Evolutionary conservation across 2,888 invertebrate species (phyloP).

Genomic region (Mythimna impura): DNA sequence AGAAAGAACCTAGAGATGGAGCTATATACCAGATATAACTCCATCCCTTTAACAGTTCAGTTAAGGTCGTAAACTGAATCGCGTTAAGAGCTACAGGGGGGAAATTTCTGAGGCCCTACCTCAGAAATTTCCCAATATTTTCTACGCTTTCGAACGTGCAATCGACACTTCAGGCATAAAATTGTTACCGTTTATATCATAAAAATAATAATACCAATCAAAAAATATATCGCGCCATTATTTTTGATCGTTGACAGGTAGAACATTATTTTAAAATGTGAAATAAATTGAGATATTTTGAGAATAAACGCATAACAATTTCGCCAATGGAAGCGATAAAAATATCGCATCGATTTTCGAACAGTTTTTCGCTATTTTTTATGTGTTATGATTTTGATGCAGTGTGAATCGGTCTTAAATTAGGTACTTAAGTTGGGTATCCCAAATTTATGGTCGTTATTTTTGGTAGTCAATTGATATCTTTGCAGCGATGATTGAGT

Average conservation of each 20-base stretch:
- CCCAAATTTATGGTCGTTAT: conserved; percentile 1
- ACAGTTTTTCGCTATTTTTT: conserved; percentile 1
- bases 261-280: conserved; percentile 19
- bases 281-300: conserved; percentile 44
- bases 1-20: too few species aligned
- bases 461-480: background rate
- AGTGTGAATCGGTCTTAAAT: conserved; percentile 14
- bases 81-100: too few species aligned
- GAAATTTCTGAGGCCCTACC: too few species aligned
- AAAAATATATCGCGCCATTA: conserved; percentile 15
- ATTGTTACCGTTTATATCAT: background rate
- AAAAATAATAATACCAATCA: conserved; percentile 1
- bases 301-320: conserved; percentile 40
- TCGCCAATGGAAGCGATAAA: conserved; percentile 27
- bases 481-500: background rate
- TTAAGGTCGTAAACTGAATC: too few species aligned
- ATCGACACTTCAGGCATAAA: background rate
- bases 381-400: conserved; percentile 1
- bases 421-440: background rate
- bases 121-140: too few species aligned
- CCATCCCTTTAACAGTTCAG: too few species aligned
- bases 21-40: too few species aligned
- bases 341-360: conserved; percentile 2
- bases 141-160: background rate
- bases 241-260: conserved; percentile 18